These are phyloP conservation scores for Anguilla obscura DNA, from an alignment of 2,797 vertebrate genomes.

Conservation along the genomic window DNA sequence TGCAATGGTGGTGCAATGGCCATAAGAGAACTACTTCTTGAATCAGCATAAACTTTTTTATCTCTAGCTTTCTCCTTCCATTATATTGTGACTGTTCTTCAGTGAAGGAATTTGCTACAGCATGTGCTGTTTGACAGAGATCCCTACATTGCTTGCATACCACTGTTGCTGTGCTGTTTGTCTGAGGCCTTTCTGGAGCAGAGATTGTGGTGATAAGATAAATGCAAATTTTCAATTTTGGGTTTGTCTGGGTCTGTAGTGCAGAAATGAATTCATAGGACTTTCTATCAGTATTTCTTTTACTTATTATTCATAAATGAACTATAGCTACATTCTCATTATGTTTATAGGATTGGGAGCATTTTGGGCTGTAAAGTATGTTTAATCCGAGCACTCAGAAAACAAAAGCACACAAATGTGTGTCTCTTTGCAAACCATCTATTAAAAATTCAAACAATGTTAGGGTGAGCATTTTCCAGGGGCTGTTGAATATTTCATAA, in stretches of 20 bases:
- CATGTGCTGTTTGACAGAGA: neutral
- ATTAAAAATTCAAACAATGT: conserved; percentile 61
- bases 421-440: conserved; percentile 37
- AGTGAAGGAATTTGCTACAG: conserved; percentile 13
- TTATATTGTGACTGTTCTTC: neutral
- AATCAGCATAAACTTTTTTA: neutral
- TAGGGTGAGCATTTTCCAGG: conserved; percentile 53
- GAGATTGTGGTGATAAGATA: neutral
- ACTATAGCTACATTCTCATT: neutral
- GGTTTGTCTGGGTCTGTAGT: neutral
- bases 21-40: neutral
- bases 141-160: neutral
- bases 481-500: conserved; percentile 70
- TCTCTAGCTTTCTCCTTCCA: neutral
- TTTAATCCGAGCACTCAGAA: neutral
- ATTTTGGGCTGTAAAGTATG: neutral
- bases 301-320: neutral
- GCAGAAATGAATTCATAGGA: neutral
- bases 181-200: neutral
- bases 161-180: conserved; percentile 15
- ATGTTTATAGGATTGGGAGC: neutral
- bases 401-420: conserved; percentile 25
- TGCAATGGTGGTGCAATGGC: conserved; percentile 24
- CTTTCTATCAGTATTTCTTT: neutral
- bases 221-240: conserved; percentile 11